Evolutionary conservation across 2,113 vertebrate genomes (phyloP).

Genomic region (Talpa occidentalis): DNA sequence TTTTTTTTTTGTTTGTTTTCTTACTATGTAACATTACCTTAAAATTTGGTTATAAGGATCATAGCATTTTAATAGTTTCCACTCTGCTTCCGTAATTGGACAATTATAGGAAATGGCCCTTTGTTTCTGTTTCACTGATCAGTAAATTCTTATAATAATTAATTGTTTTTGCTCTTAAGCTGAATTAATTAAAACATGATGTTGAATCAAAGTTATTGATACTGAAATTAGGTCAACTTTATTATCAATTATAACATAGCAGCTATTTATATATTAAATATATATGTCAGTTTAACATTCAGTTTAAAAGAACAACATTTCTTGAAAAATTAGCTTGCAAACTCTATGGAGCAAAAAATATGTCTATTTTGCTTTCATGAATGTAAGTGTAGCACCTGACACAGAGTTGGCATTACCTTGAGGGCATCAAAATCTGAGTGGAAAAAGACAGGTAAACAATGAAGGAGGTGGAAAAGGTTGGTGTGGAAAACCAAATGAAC

Average conservation of each 20-base stretch:
- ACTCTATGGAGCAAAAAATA: background rate
- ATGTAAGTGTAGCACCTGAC: background rate
- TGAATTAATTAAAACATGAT: background rate
- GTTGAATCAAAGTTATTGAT: background rate
- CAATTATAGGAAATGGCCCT: conserved; percentile 9
- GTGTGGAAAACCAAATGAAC: background rate
- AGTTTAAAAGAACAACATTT: background rate
- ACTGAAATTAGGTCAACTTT: background rate
- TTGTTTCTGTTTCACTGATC: background rate
- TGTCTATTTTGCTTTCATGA: background rate
- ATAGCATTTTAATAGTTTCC: conserved; percentile 20
- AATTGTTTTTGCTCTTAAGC: background rate
- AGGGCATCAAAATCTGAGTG: background rate
- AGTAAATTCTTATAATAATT: conserved; percentile 39
- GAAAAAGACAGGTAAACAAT: background rate
- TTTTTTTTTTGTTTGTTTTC: background rate
- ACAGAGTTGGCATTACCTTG: background rate
- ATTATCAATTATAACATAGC: background rate
- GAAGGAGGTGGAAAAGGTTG: background rate
- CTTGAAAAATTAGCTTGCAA: background rate
- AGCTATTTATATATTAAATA: background rate
- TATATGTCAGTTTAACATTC: background rate
- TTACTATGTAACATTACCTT: background rate
- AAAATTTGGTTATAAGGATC: conserved; percentile 20
- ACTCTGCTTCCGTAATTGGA: background rate